Evolutionary conservation across 2,797 vertebrate species (phyloP), one percentile per base, ranked within the genome.

Genomic region (Echeneis naucrates): DNA sequence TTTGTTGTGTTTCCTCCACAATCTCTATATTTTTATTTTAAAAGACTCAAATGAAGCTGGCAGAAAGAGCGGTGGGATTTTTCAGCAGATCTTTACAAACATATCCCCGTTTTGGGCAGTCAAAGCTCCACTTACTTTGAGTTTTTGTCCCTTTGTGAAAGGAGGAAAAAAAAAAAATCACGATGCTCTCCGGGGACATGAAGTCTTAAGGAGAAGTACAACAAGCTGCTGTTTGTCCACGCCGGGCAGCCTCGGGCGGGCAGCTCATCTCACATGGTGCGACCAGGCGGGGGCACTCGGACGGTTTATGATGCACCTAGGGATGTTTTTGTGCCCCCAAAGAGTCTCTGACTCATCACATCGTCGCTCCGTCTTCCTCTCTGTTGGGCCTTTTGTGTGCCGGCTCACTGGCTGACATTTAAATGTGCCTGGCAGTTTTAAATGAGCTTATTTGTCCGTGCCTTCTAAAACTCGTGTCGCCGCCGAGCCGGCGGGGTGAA

Each of bases 361-460:
- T 67, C 57, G 35, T 27, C 59, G 55, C 57, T 78, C 61, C 58
- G 52, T 81, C 75, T 75, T 45, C 40, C 62, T 68, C 54, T 19
- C 2, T 62, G 74, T 45, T 51, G 75, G 64, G 50, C 48, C 45
- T 62, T 78, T 81, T 40, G 38, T 40, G 8, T 32, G 32, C 37
- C 37, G 57, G 67, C 73, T 58, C 54, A 8, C 76, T 58, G 74
- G 55, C 73, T 86, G 84, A 87, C 87, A 84, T 88, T 87, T 23
- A 48, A 61, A 30, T 33, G 56, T 59, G 42, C 52, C 56, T 26
- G 4, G 42, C 64, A 64, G 33, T 66, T 65, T 84, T 48, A 81
- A 85, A 84, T 82, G 63, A 76, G 74, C 63, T 53, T 5, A n/a
- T 78, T 84, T 84, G 83, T 83, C 76, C 13, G 17, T 2, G 72